A percentile compares a stretch with the other conserved stretches of the same genome.
phyloP scores from a whole-genome alignment of 2,113 vertebrate species.

The Alexandromys fortis region DNA sequence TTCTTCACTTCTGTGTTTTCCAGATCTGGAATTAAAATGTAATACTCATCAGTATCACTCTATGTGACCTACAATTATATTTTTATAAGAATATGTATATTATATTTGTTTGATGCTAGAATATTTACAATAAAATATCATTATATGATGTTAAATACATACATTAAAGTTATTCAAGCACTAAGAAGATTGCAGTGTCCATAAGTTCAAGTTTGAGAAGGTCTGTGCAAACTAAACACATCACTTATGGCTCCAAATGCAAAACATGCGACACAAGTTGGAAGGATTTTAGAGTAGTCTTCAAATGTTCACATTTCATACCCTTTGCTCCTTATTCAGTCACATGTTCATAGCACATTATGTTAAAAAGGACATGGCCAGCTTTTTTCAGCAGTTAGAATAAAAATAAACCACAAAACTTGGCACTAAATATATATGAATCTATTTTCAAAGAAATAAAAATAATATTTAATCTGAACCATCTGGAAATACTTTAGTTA shows the following conservation, averaged over 20 bases:
- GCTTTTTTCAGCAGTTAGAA: too few species aligned
- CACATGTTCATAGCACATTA: not conserved
- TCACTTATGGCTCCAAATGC: too few species aligned
- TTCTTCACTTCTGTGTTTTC: not conserved
- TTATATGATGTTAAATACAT: not conserved
- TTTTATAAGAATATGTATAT: not conserved
- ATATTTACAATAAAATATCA: not conserved
- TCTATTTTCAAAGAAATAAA: not conserved
- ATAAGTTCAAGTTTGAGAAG: not conserved
- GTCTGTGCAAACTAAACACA: too few species aligned
- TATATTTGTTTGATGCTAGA: not conserved
- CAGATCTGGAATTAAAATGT: not conserved
- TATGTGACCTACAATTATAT: rapidly evolving
- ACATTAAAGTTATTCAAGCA: not conserved
- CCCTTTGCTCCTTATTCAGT: not conserved
- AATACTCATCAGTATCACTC: not conserved
- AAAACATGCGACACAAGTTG: not conserved
- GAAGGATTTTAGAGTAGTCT: too few species aligned
- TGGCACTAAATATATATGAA: not conserved
- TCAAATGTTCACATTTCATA: not conserved
- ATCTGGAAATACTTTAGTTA: not conserved
- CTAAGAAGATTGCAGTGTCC: too few species aligned
- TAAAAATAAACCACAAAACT: not conserved
- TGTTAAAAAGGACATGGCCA: not conserved
- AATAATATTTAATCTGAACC: not conserved